Conservation (phyloP, 2,113 vertebrate species). For the Mastomys coucha region DNA sequence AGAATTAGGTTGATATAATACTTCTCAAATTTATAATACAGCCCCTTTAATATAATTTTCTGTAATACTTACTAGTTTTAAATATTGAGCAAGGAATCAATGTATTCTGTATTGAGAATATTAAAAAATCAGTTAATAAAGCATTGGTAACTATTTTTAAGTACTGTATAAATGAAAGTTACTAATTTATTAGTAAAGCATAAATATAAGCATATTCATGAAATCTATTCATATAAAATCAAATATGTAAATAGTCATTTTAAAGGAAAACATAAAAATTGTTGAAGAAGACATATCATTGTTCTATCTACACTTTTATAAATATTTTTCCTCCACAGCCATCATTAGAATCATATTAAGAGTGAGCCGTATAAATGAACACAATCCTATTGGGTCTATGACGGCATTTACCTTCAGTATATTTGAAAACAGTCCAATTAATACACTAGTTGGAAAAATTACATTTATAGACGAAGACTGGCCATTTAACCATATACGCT, state of each 20-base stretch:
- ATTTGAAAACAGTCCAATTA: slow-evolving; percentile 69
- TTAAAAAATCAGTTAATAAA: neutral
- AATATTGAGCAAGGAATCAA: neutral
- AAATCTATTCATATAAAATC: neutral
- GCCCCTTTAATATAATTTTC: neutral
- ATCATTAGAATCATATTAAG: slow-evolving; percentile 60
- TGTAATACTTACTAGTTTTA: neutral
- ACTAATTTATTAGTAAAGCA: neutral
- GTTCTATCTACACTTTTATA: neutral
- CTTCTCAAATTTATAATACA: neutral
- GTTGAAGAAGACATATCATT: neutral
- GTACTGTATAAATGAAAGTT: neutral
- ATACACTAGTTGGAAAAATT: slow-evolving; percentile 55
- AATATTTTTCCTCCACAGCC: slow-evolving; percentile 41
- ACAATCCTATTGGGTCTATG: neutral
- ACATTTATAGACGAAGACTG: slow-evolving; percentile 68
- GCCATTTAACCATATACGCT: slow-evolving; percentile 73
- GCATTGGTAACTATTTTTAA: neutral
- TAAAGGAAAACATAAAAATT: neutral
- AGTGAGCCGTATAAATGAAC: slow-evolving; percentile 63
- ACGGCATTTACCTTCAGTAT: slow-evolving; percentile 46
- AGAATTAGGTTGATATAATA: neutral
- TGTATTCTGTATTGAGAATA: neutral
- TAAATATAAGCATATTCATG: neutral
- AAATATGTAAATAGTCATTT: neutral